Conservation (phyloP, 2,888 invertebrate genomes). For the Litoditis marina region DNA sequence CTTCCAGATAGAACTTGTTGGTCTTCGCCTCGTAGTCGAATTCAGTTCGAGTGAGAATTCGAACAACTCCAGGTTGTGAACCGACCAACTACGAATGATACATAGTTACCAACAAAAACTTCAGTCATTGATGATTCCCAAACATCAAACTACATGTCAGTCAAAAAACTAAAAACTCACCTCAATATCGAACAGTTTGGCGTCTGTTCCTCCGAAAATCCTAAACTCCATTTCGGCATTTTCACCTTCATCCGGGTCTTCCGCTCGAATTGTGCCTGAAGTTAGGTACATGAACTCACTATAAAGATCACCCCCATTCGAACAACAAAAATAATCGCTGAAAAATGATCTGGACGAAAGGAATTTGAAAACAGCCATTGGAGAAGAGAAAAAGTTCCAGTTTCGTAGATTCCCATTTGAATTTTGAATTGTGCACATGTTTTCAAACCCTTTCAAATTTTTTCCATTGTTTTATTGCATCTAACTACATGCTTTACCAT, state of each 20-base stretch:
- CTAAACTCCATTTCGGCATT: constrained; percentile 83
- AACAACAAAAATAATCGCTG: too few relatives aligned
- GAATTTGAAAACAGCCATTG: too few relatives aligned
- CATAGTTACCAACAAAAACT: background rate
- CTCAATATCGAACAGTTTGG: constrained; percentile 59
- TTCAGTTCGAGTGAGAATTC: constrained; percentile 84
- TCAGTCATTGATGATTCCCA: too few relatives aligned
- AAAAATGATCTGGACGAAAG: too few relatives aligned
- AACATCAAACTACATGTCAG: too few relatives aligned
- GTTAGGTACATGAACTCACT: background rate
- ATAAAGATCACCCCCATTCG: too few relatives aligned
- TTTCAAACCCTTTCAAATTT: background rate
- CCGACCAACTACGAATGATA: constrained; percentile 60
- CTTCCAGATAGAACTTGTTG: constrained; percentile 81
- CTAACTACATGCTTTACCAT: background rate
- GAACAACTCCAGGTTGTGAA: constrained; percentile 64
- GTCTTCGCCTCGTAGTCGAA: constrained; percentile 88
- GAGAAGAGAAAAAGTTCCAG: too few relatives aligned
- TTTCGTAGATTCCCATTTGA: too few relatives aligned
- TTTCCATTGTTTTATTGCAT: background rate
- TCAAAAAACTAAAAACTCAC: constrained; percentile 8
- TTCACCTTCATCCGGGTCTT: constrained; percentile 81
- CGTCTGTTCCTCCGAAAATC: constrained; percentile 83
- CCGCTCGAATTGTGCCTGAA: constrained; percentile 76
- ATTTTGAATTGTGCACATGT: background rate